Conservation (phyloP, 2,888 invertebrate genomes). For the Lapara coniferarum region DNA sequence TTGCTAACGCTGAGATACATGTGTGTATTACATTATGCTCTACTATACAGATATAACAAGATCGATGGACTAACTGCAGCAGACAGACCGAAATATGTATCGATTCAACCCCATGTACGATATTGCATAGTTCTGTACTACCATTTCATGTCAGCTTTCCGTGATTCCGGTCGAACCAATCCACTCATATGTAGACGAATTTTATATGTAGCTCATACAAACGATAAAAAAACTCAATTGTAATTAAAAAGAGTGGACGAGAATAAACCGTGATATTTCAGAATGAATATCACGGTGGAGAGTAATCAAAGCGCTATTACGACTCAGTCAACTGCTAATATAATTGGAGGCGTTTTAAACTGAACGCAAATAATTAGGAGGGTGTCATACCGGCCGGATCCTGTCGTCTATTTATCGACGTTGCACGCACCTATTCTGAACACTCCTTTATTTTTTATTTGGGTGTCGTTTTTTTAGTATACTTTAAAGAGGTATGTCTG, state of each 20-base stretch:
- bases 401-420: slow-evolving; percentile 52
- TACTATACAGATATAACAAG: too few species aligned
- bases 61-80: too few species aligned
- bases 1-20: too few species aligned
- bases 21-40: too few species aligned
- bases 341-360: slow-evolving; percentile 64
- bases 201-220: not conserved
- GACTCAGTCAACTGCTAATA: slow-evolving; percentile 42
- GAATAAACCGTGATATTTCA: not conserved
- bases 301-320: slow-evolving; percentile 21
- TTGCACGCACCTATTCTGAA: slow-evolving; percentile 46
- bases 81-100: too few species aligned
- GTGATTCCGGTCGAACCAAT: too few species aligned
- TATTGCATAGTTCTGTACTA: too few species aligned
- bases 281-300: not conserved
- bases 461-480: not conserved
- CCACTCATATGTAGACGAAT: too few species aligned
- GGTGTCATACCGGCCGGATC: slow-evolving; percentile 38
- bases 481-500: too few species aligned
- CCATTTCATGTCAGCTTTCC: too few species aligned
- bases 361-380: slow-evolving; percentile 68
- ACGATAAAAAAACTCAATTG: not conserved
- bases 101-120: too few species aligned
- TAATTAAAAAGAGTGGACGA: slow-evolving; percentile 5
- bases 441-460: not conserved